Evolutionary conservation across 2,797 vertebrate species (phyloP).

Genomic region (Anguilla megastoma): DNA sequence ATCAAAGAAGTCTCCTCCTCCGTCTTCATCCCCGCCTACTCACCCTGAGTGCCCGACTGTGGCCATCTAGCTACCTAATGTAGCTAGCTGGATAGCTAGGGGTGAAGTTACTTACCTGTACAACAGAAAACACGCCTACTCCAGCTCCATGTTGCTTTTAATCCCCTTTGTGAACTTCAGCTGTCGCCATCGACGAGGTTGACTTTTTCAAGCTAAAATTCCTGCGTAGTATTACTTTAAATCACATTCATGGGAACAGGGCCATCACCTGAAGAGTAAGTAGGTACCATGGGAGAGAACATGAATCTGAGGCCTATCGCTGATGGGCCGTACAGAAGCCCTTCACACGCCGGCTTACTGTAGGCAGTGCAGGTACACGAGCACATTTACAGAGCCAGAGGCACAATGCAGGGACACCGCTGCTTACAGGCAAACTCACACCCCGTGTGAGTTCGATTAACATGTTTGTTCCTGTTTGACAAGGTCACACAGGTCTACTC

Average conservation of each 20-base stretch:
- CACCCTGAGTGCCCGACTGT: too few relatives aligned
- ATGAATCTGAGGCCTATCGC: background rate
- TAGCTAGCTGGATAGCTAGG: too few relatives aligned
- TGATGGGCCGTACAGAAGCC: background rate
- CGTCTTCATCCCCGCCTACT: too few relatives aligned
- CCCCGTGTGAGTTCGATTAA: slow-evolving; percentile 3
- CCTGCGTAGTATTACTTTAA: too few relatives aligned
- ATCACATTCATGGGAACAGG: background rate
- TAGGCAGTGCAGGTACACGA: background rate
- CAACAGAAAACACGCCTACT: too few relatives aligned
- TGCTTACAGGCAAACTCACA: background rate
- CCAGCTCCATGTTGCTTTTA: too few relatives aligned
- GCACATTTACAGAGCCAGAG: background rate
- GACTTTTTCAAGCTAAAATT: too few relatives aligned
- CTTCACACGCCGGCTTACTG: background rate
- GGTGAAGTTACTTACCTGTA: too few relatives aligned
- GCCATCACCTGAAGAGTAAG: background rate
- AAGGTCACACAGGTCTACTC: background rate
- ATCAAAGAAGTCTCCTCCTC: too few relatives aligned
- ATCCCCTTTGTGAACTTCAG: too few relatives aligned
- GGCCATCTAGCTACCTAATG: too few relatives aligned
- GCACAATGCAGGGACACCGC: background rate
- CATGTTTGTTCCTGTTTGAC: slow-evolving; percentile 1
- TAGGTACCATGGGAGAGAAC: background rate
- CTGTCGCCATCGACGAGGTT: too few relatives aligned